Evolutionary conservation across 2,888 invertebrate genomes (phyloP).

Genomic region (Pinctada fucata): DNA sequence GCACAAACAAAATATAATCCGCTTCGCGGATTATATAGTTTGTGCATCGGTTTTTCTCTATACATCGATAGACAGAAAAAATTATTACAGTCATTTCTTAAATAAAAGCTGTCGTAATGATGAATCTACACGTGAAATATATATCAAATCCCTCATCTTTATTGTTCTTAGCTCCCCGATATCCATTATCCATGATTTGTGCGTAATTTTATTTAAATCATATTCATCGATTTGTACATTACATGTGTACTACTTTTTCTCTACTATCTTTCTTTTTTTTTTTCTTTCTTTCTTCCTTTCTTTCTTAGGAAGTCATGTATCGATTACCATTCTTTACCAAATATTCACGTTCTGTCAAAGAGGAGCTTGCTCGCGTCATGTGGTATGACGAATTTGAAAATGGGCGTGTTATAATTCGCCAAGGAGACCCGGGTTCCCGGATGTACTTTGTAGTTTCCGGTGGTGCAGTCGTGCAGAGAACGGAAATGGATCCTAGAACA

Average conservation of each 20-base stretch:
- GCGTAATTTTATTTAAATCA: no score
- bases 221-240: background rate
- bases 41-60: no score
- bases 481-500: conserved; percentile 42
- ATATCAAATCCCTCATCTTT: no score
- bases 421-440: conserved; percentile 60
- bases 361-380: conserved; percentile 57
- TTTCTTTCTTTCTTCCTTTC: background rate
- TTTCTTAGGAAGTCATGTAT: conserved; percentile 57
- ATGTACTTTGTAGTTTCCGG: conserved; percentile 68
- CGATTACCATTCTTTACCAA: conserved; percentile 61
- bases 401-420: conserved; percentile 62
- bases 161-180: no score
- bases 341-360: conserved; percentile 53
- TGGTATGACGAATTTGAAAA: conserved; percentile 59
- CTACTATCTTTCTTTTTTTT: background rate
- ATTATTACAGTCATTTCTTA: no score
- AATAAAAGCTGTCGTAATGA: no score
- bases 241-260: background rate
- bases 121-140: no score
- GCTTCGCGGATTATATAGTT: no score
- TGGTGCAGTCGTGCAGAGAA: conserved; percentile 48
- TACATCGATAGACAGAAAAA: no score
- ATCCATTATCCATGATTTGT: no score
- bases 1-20: no score